These are phyloP conservation scores for Chrysogorgia sp. DNA, from an alignment of 92 coral and sea anemone genomes.

Conservation along the genomic window DNA sequence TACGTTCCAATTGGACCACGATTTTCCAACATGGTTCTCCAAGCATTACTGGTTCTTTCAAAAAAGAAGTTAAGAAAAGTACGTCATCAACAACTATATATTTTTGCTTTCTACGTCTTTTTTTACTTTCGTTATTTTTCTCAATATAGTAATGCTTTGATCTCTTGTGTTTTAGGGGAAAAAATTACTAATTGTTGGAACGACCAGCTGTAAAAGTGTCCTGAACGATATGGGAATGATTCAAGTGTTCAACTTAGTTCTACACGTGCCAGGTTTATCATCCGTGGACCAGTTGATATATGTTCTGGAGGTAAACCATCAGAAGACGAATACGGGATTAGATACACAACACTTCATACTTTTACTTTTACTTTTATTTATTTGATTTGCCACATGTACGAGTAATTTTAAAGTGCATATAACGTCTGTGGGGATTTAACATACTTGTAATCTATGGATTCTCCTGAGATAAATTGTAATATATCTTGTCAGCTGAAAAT, in stretches of 20 bases:
- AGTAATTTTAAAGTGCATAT: no score
- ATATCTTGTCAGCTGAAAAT: no score
- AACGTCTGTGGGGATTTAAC: no score
- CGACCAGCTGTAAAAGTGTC: slow-evolving; percentile 90
- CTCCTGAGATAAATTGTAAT: no score
- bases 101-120: neutral
- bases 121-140: neutral
- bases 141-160: no score
- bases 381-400: no score
- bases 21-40: slow-evolving; percentile 93
- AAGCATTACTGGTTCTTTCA: slow-evolving; percentile 81
- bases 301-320: slow-evolving; percentile 84
- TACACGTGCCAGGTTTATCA: slow-evolving; percentile 82
- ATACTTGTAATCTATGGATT: no score
- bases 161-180: slow-evolving; percentile 67
- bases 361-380: no score
- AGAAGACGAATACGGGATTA: no score
- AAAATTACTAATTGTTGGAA: slow-evolving; percentile 84
- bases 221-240: slow-evolving; percentile 93
- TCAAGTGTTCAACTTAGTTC: slow-evolving; percentile 84
- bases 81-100: no score
- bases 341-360: no score
- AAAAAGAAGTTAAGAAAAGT: slow-evolving; percentile 97
- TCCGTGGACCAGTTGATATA: slow-evolving; percentile 64
- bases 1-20: slow-evolving; percentile 96